Conservation (phyloP, 1,140 invertebrate species). For the Heliconius melpomene region DNA sequence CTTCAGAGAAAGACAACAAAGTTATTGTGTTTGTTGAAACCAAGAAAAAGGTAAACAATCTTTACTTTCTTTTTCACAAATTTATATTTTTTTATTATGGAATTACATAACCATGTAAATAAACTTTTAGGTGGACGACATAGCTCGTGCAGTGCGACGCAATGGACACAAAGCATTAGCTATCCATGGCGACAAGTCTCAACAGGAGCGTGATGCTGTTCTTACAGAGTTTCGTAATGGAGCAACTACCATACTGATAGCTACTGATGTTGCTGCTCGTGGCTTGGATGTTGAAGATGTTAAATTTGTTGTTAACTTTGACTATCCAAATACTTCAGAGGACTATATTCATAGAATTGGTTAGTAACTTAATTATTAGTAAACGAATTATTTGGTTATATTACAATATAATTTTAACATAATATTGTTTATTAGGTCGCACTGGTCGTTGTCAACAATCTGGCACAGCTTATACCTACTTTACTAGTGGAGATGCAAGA, state of each 20-base stretch:
- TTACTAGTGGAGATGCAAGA: constrained; percentile 94
- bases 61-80: not conserved
- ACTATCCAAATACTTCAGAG: constrained; percentile 98
- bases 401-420: not conserved
- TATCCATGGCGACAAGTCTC: constrained; percentile 99
- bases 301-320: constrained; percentile 99
- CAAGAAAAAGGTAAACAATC: constrained; percentile 89
- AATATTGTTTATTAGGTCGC: constrained; percentile 81
- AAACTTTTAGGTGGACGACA: constrained; percentile 90
- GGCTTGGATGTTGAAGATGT: constrained; percentile 99
- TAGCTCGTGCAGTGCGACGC: constrained; percentile 93
- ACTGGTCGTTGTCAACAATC: constrained; percentile 96
- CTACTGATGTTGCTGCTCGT: constrained; percentile 99
- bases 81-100: not conserved
- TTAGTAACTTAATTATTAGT: constrained; percentile 55
- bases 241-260: constrained; percentile 96
- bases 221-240: constrained; percentile 95
- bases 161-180: constrained; percentile 93
- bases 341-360: constrained; percentile 99
- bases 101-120: not conserved
- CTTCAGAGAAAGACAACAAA: constrained; percentile 93
- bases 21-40: constrained; percentile 99
- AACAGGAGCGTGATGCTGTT: constrained; percentile 97
- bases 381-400: not conserved
- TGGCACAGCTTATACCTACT: constrained; percentile 98